Percentiles rank a stretch among this genome's conserved stretches.
phyloP scores from a whole-genome alignment of 2,113 vertebrate genomes.

The Nerophis ophidion region DNA sequence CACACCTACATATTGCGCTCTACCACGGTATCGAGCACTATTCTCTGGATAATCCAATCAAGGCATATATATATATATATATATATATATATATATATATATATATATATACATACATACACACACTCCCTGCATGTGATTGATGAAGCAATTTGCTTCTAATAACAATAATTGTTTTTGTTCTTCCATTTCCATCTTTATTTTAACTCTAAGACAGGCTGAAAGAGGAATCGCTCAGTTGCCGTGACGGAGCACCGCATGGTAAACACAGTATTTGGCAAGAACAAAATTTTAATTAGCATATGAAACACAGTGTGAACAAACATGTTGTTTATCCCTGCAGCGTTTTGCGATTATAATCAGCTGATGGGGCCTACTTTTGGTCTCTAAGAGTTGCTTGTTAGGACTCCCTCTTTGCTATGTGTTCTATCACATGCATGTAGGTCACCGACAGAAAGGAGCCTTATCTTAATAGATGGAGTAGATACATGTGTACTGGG shows the following conservation, averaged over 20 bases:
- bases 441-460: slow-evolving; percentile 2
- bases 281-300: slow-evolving; percentile 33
- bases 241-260: neutral
- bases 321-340: slow-evolving; percentile 37
- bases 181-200: neutral
- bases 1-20: no score
- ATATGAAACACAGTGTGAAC: slow-evolving; percentile 31
- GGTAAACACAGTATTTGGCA: slow-evolving; percentile 9
- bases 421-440: slow-evolving; percentile 25
- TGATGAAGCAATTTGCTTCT: slow-evolving; percentile 3
- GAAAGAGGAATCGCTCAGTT: neutral
- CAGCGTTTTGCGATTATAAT: slow-evolving; percentile 20
- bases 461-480: neutral
- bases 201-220: neutral
- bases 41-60: no score
- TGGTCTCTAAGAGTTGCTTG: slow-evolving; percentile 20
- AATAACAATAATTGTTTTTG: neutral
- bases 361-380: slow-evolving; percentile 15
- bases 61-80: no score
- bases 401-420: slow-evolving; percentile 13
- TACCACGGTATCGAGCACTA: no score
- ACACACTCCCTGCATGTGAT: slow-evolving; percentile 4
- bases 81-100: no score
- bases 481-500: no score
- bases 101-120: neutral